Conservation (phyloP, 2,113 vertebrate species). For the Turdus rufiventris region DNA sequence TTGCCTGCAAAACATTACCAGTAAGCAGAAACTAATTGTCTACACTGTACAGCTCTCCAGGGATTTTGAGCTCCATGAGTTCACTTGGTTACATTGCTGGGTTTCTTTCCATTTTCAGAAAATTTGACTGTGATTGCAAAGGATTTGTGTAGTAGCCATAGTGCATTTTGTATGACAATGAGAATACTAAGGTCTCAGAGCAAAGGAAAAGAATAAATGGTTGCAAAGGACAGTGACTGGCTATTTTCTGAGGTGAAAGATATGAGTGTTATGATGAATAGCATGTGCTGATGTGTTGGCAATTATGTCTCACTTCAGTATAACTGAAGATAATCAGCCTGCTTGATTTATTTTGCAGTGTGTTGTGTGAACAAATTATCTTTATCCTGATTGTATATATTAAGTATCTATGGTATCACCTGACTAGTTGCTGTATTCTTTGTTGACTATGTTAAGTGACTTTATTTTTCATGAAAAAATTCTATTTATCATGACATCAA, state of each 20-base stretch:
- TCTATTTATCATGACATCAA: not conserved
- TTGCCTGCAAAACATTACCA: not conserved
- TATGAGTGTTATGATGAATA: not conserved
- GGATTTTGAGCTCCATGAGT: not conserved
- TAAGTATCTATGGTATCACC: not conserved
- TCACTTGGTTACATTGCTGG: not conserved
- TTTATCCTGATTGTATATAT: not conserved
- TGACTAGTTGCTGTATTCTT: not conserved
- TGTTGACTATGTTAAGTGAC: not conserved
- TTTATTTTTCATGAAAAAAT: not conserved
- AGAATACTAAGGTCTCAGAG: not conserved
- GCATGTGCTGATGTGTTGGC: not conserved
- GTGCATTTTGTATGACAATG: not conserved
- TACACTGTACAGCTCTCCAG: not conserved
- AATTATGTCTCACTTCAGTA: not conserved
- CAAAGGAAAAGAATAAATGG: not conserved
- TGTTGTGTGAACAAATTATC: not conserved
- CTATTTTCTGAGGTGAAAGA: slow-evolving; percentile 20
- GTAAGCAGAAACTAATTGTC: slow-evolving; percentile 52
- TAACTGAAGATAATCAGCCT: not conserved
- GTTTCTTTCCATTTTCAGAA: slow-evolving; percentile 3
- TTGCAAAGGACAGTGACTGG: not conserved
- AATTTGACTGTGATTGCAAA: slow-evolving; percentile 24
- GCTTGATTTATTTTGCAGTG: not conserved
- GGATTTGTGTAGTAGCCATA: slow-evolving; percentile 7